A percentile compares a stretch with the other conserved stretches of the same genome.
These are phyloP conservation scores for Drosophila sp. DNA, from an alignment of 1,140 invertebrate genomes.

Conservation along the genomic window DNA sequence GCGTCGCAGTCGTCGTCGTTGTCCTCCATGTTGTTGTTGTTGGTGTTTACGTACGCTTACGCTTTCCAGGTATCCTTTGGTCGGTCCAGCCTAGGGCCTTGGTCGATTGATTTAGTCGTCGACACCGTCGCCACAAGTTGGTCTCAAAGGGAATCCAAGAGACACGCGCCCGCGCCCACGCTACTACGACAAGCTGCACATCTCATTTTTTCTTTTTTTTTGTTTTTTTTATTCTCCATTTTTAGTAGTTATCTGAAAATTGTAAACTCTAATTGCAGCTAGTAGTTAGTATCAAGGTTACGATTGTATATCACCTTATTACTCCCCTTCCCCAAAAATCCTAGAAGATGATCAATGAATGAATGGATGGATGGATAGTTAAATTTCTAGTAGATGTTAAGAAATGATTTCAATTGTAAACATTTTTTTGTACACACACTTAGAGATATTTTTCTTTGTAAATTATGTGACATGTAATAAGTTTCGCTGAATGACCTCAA, in stretches of 20 bases:
- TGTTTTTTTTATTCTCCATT: conserved; percentile 15
- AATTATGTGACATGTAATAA: conserved; percentile 14
- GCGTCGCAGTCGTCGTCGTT: conserved; percentile 5
- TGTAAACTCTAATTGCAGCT: conserved; percentile 33
- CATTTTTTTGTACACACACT: background rate
- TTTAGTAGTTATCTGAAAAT: conserved; percentile 1
- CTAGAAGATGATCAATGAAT: too few species aligned
- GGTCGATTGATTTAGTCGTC: conserved; percentile 11
- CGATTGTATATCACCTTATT: conserved; percentile 7
- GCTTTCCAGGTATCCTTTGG: conserved; percentile 32
- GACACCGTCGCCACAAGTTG: conserved; percentile 29
- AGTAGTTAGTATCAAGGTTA: conserved; percentile 3
- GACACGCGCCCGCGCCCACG: conserved; percentile 65
- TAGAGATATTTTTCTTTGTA: background rate
- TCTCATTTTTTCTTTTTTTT: conserved; percentile 37
- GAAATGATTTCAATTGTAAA: conserved; percentile 14
- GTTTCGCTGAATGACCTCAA: conserved; percentile 4
- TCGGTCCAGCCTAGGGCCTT: conserved; percentile 10
- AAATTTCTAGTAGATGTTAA: conserved; percentile 9
- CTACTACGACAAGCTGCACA: conserved; percentile 30
- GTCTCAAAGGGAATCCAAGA: conserved; percentile 81
- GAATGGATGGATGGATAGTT: conserved; percentile 2
- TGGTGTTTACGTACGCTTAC: conserved; percentile 25
- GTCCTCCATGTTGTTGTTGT: conserved; percentile 22
- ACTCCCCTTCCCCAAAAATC: background rate